These are phyloP conservation scores for Amia ocellicauda DNA, from an alignment of 2,113 vertebrate genomes.

Conservation along the genomic window DNA sequence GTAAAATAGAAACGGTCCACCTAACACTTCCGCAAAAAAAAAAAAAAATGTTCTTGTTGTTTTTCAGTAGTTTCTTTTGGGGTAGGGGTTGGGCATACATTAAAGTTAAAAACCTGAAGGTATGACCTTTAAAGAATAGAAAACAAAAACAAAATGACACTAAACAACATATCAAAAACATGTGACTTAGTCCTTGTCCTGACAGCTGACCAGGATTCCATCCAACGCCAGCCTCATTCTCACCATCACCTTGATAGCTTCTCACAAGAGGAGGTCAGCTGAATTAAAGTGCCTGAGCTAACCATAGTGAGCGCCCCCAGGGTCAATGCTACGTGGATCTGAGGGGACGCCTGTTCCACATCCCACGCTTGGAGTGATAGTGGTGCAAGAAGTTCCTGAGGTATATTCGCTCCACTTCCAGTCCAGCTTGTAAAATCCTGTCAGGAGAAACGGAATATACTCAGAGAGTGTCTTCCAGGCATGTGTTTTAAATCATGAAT, in stretches of 20 bases:
- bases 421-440: constrained; percentile 81
- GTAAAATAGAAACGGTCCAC: no score
- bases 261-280: not conserved
- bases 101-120: no score
- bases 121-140: no score
- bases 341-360: constrained; percentile 80
- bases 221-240: constrained; percentile 1
- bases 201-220: constrained; percentile 3
- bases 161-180: no score
- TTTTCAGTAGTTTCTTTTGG: no score
- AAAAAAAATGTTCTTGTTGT: no score
- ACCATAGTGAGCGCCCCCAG: constrained; percentile 33
- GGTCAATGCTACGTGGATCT: constrained; percentile 39
- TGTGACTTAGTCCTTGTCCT: no score
- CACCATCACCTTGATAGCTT: constrained; percentile 18
- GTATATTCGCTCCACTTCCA: constrained; percentile 89
- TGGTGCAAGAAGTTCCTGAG: constrained; percentile 90
- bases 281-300: constrained; percentile 45
- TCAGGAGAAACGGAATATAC: constrained; percentile 6
- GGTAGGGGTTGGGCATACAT: no score
- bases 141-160: no score
- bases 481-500: no score
- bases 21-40: no score
- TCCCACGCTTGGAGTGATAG: constrained; percentile 90
- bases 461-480: no score